Conservation (phyloP, 2,888 invertebrate species). For the Pterostichus madidus region DNA sequence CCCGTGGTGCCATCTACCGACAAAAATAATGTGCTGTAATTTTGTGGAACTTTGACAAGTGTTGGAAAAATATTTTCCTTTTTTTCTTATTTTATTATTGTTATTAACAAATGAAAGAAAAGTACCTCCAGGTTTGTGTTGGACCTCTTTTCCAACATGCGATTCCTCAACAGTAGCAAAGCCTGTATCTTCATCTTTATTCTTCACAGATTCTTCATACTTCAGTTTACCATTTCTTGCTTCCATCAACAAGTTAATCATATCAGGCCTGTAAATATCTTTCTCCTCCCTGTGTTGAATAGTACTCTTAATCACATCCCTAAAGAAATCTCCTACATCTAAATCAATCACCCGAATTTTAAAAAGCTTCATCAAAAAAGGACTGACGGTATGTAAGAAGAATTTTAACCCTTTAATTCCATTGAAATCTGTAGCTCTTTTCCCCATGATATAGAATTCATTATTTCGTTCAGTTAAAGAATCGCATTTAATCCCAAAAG, state of each 20-base stretch:
- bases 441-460: constrained; percentile 72
- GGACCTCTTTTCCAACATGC: constrained; percentile 67
- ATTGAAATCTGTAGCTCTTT: constrained; percentile 69
- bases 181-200: constrained; percentile 59
- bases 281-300: constrained; percentile 60
- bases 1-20: too few relatives aligned
- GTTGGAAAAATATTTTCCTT: too few relatives aligned
- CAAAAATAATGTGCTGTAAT: too few relatives aligned
- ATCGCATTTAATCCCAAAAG: constrained; percentile 74
- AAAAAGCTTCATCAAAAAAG: background rate
- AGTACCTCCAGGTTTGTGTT: background rate
- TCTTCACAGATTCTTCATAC: constrained; percentile 40
- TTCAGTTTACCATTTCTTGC: constrained; percentile 75
- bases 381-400: constrained; percentile 42
- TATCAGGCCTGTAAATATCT: constrained; percentile 69
- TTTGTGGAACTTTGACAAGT: too few relatives aligned
- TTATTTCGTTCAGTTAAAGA: constrained; percentile 73
- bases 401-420: constrained; percentile 58
- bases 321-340: constrained; percentile 43
- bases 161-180: constrained; percentile 71
- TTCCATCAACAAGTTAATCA: constrained; percentile 79
- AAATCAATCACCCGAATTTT: constrained; percentile 18
- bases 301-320: constrained; percentile 41
- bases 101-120: too few relatives aligned
- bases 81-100: too few relatives aligned